A percentile compares a stretch with the other conserved stretches of the same genome.
phyloP scores from a whole-genome alignment of 1,140 invertebrate genomes.

The Acyrthosiphon pisum region DNA sequence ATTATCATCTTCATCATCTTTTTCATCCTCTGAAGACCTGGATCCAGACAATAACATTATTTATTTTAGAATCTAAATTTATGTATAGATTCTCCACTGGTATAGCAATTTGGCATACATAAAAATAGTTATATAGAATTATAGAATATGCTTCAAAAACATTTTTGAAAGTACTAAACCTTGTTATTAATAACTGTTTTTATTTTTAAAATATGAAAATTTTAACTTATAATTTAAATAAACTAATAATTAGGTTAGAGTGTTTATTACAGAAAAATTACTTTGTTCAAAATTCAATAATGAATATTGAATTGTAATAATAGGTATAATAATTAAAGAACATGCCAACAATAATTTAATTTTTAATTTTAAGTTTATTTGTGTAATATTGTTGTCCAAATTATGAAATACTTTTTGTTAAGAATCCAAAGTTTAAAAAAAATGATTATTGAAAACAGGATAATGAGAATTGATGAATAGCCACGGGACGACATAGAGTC shows the following conservation, averaged over 20 bases:
- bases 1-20: conserved; percentile 47
- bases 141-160: background rate
- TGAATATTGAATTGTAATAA: no score
- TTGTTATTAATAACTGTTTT: background rate
- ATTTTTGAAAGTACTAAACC: background rate
- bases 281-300: background rate
- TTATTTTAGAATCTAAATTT: no score
- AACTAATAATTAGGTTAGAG: background rate
- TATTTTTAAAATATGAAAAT: background rate
- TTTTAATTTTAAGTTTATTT: no score
- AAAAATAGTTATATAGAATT: background rate
- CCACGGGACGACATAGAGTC: no score
- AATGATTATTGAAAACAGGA: no score
- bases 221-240: background rate
- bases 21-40: conserved; percentile 31
- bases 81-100: background rate
- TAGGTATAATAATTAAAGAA: no score
- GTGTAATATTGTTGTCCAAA: no score
- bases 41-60: background rate
- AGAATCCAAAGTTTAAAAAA: no score
- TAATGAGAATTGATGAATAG: no score
- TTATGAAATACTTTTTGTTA: no score
- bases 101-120: background rate
- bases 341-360: no score
- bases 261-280: background rate